Conservation (phyloP, 2,888 invertebrate genomes). For the Oasisia sp. region DNA sequence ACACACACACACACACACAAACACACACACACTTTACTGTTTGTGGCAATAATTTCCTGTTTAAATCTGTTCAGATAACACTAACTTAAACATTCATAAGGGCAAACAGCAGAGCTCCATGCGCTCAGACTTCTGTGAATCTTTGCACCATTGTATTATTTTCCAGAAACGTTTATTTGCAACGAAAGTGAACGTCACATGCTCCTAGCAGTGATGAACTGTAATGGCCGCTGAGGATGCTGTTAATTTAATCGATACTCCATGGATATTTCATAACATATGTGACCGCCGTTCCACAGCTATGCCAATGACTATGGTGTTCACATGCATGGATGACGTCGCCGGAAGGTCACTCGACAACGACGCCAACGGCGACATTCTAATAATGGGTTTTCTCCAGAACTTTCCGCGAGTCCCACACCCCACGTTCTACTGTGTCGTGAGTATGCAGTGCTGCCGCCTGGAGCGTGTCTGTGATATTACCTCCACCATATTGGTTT, state of each 20-base stretch:
- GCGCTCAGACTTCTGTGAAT: too few relatives aligned
- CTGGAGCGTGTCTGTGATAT: neutral
- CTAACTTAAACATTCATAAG: too few relatives aligned
- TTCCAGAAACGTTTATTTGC: too few relatives aligned
- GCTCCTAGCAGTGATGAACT: too few relatives aligned
- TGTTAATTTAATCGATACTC: neutral
- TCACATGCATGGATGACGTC: neutral
- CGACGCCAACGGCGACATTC: conserved; percentile 13
- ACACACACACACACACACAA: too few relatives aligned
- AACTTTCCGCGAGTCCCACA: neutral
- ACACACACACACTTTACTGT: too few relatives aligned
- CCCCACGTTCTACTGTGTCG: conserved; percentile 4
- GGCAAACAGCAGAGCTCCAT: too few relatives aligned
- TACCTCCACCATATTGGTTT: neutral
- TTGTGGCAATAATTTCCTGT: too few relatives aligned
- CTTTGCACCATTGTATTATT: too few relatives aligned
- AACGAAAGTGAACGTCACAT: too few relatives aligned
- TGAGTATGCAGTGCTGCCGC: neutral
- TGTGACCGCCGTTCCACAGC: neutral
- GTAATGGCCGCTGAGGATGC: neutral
- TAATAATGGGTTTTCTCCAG: neutral
- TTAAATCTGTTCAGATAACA: too few relatives aligned
- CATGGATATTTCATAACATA: too few relatives aligned
- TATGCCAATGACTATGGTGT: neutral
- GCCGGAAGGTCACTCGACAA: neutral